A percentile compares a stretch with the other conserved stretches of the same genome.
These are phyloP conservation scores for Diadema setosum DNA, from an alignment of 35 echinoderm and acorn worm species.

Conservation along the genomic window DNA sequence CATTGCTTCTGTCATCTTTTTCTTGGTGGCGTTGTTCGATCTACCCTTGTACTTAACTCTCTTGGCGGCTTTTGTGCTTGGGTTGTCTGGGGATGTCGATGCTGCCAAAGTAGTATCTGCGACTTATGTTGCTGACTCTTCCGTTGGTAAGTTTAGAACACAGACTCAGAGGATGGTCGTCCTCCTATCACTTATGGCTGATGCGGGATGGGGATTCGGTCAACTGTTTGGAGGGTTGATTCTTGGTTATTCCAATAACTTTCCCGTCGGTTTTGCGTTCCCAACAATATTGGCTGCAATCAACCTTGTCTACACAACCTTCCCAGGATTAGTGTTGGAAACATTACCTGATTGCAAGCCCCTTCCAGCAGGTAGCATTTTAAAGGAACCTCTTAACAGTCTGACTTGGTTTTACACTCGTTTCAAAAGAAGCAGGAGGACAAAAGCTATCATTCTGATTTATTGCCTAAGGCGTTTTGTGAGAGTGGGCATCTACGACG, in stretches of 20 bases:
- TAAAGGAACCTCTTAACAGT: too few species aligned
- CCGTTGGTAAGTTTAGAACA: neutral
- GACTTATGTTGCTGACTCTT: constrained; percentile 27
- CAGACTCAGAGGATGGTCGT: neutral
- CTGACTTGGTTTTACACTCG: too few species aligned
- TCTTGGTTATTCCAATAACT: neutral
- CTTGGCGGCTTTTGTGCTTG: neutral
- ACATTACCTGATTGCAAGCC: too few species aligned
- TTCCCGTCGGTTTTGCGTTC: neutral
- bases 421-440: too few species aligned
- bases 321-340: constrained; percentile 9
- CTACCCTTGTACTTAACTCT: neutral
- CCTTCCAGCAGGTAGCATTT: too few species aligned
- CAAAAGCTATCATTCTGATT: too few species aligned
- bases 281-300: neutral
- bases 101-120: neutral
- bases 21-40: neutral
- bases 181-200: neutral
- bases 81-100: constrained; percentile 5
- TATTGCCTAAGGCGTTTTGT: too few species aligned
- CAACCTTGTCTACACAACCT: constrained; percentile 1
- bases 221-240: constrained; percentile 3
- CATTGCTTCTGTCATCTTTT: neutral
- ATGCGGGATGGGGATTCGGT: neutral
- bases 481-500: too few species aligned